These are phyloP conservation scores for Pinctada fucata DNA, from an alignment of 2,888 invertebrate species.

Conservation along the genomic window DNA sequence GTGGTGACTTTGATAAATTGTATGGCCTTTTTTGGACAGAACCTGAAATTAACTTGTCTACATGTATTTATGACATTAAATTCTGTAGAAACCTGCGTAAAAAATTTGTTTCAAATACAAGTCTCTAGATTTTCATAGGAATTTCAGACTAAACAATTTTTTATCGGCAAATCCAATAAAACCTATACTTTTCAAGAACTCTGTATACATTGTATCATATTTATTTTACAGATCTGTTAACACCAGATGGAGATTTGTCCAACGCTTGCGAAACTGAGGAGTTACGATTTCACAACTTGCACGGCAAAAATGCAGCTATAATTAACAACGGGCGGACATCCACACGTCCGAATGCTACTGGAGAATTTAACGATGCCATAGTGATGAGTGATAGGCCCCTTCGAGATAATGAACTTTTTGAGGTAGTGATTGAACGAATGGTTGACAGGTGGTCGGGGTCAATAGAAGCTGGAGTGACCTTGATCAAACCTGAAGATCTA, in stretches of 20 bases:
- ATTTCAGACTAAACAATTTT: too few species aligned
- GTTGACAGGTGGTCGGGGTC: constrained; percentile 96
- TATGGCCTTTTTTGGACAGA: too few species aligned
- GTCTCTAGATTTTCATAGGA: too few species aligned
- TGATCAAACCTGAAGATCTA: constrained; percentile 92
- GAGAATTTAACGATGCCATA: constrained; percentile 96
- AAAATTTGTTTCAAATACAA: too few species aligned
- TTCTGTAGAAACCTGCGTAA: too few species aligned
- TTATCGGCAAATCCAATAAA: too few species aligned
- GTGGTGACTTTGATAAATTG: too few species aligned
- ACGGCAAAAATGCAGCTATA: constrained; percentile 91
- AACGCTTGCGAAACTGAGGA: constrained; percentile 75
- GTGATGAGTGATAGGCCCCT: constrained; percentile 93
- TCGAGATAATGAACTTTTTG: constrained; percentile 93
- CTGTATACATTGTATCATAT: too few species aligned
- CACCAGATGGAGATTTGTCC: constrained; percentile 66
- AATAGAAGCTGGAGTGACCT: constrained; percentile 93
- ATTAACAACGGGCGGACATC: constrained; percentile 91
- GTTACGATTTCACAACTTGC: constrained; percentile 91
- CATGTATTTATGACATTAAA: too few species aligned
- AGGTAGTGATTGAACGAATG: constrained; percentile 92
- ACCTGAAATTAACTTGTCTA: too few species aligned
- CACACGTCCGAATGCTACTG: constrained; percentile 89
- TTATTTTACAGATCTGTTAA: constrained; percentile 56
- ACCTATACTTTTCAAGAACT: too few species aligned